Evolutionary conservation across 2,797 vertebrate genomes (phyloP).

Genomic region (Poeciliopsis infans): DNA sequence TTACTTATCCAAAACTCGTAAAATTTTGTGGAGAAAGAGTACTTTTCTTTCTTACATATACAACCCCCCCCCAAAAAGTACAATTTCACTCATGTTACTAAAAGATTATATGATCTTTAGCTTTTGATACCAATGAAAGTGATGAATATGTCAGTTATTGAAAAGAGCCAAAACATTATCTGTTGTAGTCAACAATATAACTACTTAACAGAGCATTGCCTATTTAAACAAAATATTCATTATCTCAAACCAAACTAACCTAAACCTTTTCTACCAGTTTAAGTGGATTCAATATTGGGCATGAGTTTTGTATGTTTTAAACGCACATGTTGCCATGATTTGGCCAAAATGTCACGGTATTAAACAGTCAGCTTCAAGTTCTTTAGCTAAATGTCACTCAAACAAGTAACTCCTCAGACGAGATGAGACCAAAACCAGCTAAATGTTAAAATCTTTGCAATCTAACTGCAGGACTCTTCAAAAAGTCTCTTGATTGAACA

Average conservation of each 20-base stretch:
- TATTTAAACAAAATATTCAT: neutral
- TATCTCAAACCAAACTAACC: neutral
- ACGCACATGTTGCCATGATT: too few relatives aligned
- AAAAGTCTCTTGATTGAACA: slow-evolving; percentile 6
- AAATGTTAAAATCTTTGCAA: neutral
- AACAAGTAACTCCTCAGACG: neutral
- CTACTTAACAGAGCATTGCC: neutral
- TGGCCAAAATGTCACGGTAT: neutral
- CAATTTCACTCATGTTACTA: neutral
- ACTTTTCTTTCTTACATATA: neutral
- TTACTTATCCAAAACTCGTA: neutral
- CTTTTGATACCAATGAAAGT: neutral
- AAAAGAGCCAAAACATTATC: neutral
- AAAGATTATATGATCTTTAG: neutral
- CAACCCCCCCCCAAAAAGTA: neutral
- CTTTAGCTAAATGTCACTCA: neutral
- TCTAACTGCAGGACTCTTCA: neutral
- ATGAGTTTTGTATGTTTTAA: neutral
- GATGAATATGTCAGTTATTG: neutral
- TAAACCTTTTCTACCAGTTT: neutral
- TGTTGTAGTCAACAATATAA: neutral
- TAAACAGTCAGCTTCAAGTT: neutral
- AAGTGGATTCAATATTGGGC: neutral
- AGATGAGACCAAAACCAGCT: neutral
- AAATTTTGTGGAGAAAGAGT: too few relatives aligned